These are phyloP conservation scores for Fabriciana adippe DNA, from an alignment of 2,888 invertebrate genomes.

Conservation along the genomic window DNA sequence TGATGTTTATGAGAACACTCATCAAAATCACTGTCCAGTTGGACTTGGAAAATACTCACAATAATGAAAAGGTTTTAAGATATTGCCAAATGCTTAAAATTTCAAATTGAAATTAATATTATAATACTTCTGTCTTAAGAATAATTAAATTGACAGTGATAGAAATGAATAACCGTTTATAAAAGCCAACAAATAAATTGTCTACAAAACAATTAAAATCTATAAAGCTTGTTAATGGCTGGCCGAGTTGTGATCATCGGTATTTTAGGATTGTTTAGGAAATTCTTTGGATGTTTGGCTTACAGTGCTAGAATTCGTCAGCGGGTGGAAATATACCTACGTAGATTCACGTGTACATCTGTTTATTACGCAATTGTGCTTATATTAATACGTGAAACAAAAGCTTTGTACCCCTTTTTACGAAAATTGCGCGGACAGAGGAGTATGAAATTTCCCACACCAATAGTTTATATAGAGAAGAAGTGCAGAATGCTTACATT, in stretches of 20 bases:
- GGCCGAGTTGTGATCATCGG: slow-evolving; percentile 25
- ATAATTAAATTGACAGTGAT: neutral
- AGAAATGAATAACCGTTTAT: slow-evolving; percentile 7
- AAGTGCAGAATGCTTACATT: too few species aligned
- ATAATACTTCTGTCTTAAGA: slow-evolving; percentile 13
- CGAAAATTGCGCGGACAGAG: too few species aligned
- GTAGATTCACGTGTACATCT: neutral
- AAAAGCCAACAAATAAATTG: slow-evolving; percentile 20
- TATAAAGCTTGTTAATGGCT: slow-evolving; percentile 26
- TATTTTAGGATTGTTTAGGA: slow-evolving; percentile 36
- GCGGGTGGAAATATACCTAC: slow-evolving; percentile 9
- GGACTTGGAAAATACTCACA: too few species aligned
- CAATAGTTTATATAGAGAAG: too few species aligned
- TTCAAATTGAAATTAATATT: neutral
- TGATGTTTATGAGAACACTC: slow-evolving; percentile 23
- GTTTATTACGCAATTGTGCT: neutral
- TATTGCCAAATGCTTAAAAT: slow-evolving; percentile 8
- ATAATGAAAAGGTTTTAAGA: too few species aligned
- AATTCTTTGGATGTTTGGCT: slow-evolving; percentile 27
- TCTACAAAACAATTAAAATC: slow-evolving; percentile 22
- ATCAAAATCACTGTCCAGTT: neutral
- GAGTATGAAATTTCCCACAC: too few species aligned
- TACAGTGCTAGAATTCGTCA: slow-evolving; percentile 16
- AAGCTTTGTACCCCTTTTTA: too few species aligned
- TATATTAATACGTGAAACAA: too few species aligned